Evolutionary conservation across 2,888 invertebrate genomes (phyloP), one percentile per base, ranked within the genome.

Genomic region (Molorchus minor): DNA sequence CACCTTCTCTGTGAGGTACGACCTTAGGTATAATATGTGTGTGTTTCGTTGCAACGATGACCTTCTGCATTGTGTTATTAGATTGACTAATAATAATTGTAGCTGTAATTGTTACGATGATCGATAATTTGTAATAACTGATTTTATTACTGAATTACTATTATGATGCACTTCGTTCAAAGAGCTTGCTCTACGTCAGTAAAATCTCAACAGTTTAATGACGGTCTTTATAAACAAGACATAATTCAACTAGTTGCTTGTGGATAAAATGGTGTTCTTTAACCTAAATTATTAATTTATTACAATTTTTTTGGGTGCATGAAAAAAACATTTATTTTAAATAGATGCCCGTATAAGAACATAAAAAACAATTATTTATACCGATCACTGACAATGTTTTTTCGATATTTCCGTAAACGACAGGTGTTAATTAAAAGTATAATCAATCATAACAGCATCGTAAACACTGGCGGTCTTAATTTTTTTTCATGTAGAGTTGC

Each of bases 121-220:
- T 33, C 33, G 25, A 25, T 49, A 49, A 49, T 36, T 19, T 13
- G 47, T 20, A 47, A 49, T 49, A n/a, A n/a, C n/a, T n/a, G n/a
- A n/a, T n/a, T n/a, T n/a, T n/a, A n/a, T n/a, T n/a, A n/a, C n/a
- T 38, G 33, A 33, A 38, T 38, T 46, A n/a, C 20, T 25, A 12
- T 38, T 33, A 19, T 38, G 21, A 36, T 49, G 49, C 49, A 38
- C 21, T 13, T 49, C 4, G 13, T 47, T 33, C 16, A 25, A n/a
- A n/a, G n/a, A n/a, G n/a, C n/a, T n/a, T n/a, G n/a, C n/a, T n/a
- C n/a, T n/a, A n/a, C n/a, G n/a, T n/a, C n/a, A n/a, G n/a, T n/a
- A n/a, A n/a, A n/a, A n/a, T n/a, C n/a, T n/a, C n/a, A n/a, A n/a
- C n/a, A n/a, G n/a, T n/a, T n/a, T n/a, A n/a, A n/a, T n/a, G n/a